Evolutionary conservation across 2,113 vertebrate species (phyloP), one percentile per base, ranked within the genome.

Genomic region (Gallinago paraguaiae): DNA sequence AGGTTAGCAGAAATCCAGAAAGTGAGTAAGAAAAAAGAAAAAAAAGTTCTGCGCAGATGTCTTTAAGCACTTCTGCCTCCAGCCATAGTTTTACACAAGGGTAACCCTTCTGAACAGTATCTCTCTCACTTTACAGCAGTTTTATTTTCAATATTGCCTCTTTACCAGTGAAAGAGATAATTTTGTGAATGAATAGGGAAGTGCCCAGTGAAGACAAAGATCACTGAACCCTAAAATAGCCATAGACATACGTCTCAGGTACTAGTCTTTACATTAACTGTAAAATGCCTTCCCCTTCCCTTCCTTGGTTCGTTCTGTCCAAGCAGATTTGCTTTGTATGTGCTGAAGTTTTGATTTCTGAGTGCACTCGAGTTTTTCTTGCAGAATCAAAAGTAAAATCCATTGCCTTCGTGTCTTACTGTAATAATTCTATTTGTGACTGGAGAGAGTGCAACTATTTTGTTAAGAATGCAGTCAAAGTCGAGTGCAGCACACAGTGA

Each of bases 191-290:
- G 35, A 43, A 6, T 14, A 68, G 48, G n/a, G 35, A 43, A 51
- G 14, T 6, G 4, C 4, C 11, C 39, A 60, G 24, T 24, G 46
- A 53, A 50, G 67, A n/a, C 23, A 5, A 10, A 60, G 65, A 41
- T 39, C 57, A 37, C 30, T 25, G 43, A 79, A 35, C 35, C 30
- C 60, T 63, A 56, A 23, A 48, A 22, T 0, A 57, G 22, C 27
- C 30, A 4, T 2, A 10, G 0, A 4, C 0, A 0, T 28, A 27
- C 19, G 17, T 5, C 23, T 53, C 2, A 6, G 19, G 16, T 25
- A 41, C 11, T 12, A 64, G 23, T 41, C 31, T 50, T 35, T 25
- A 27, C 0, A 3, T 7, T 5, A 7, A 10, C 22, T 74, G 27
- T 11, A 4, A 70, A 86, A 39, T 17, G 17, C n/a, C 25, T 41